Percentiles rank a stretch among this genome's conserved stretches.
Evolutionary conservation across 1,140 invertebrate species (phyloP).

Genomic region (Drusus annulatus): DNA sequence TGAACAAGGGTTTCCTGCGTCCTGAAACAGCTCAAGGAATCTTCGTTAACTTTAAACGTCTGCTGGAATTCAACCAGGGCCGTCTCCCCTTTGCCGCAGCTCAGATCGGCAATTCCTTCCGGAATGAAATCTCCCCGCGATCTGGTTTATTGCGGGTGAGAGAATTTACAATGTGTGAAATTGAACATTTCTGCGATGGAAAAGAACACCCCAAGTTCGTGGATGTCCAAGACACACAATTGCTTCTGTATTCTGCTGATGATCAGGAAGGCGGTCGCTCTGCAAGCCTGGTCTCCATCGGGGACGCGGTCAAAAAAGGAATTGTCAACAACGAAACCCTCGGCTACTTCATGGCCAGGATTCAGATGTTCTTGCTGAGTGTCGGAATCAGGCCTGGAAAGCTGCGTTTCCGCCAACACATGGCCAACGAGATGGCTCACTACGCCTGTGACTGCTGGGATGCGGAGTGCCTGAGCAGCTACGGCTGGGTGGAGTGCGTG

Average conservation of each 20-base stretch:
- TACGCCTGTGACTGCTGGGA: conserved; percentile 99
- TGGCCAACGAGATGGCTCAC: conserved; percentile 99
- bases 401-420: conserved; percentile 97
- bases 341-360: conserved; percentile 98
- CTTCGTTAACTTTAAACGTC: conserved; percentile 98
- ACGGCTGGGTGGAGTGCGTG: conserved; percentile 99
- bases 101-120: conserved; percentile 97
- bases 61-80: conserved; percentile 98
- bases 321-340: conserved; percentile 97
- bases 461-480: conserved; percentile 95
- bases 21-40: conserved; percentile 99
- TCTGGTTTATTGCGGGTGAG: conserved; percentile 96
- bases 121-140: conserved; percentile 99
- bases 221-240: conserved; percentile 78
- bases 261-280: conserved; percentile 96
- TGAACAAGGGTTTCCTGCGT: conserved; percentile 94
- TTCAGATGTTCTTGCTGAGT: conserved; percentile 90
- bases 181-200: conserved; percentile 99
- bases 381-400: conserved; percentile 91
- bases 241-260: conserved; percentile 94
- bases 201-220: conserved; percentile 95
- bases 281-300: conserved; percentile 80
- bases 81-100: conserved; percentile 97
- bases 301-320: conserved; percentile 84
- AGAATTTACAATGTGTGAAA: conserved; percentile 99